Evolutionary conservation across 2,888 invertebrate species (phyloP), one percentile per base, ranked within the genome.

Genomic region (Drosophila pegasa): DNA sequence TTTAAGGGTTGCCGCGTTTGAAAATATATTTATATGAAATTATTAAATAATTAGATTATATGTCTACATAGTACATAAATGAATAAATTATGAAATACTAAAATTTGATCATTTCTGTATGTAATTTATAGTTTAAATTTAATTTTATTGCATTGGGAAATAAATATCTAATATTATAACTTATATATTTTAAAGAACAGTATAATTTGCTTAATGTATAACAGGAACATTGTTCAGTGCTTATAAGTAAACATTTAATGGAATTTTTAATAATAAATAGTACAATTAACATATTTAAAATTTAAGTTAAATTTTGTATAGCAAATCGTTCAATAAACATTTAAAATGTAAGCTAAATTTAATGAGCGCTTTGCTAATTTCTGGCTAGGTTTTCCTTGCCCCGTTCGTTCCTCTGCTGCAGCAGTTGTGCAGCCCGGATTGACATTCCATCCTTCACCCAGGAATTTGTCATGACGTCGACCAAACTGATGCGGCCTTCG

Each of bases 391-490:
- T 27, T 27, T 88, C 83, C 43, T 83, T 83, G 37, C 81, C 81
- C 1, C 68, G 70, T 18, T 70, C 58, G 9, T 10, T 48, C 5
- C 3, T 33, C 0, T n/a, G 29, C 16, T 79, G 63, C 18, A 72
- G 47, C 4, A 91, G 57, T 9, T 88, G 75, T 2, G 73, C 69
- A 43, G 89, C 89, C 16, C 91, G 81, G 62, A 88, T 89, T 52
- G 83, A 78, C 91, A 90, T 91, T 66, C 90, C 90, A 20, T 89
- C 86, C 69, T 92, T 92, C 0, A 92, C 88, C 92, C 93, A 92
- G 3, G 93, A 93, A 91, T 97, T 97, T 16, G 92, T 93, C 92
- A 95, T 94, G 0, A 97, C 96, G 54, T 94, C 93, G 2, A 93
- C 93, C 45, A 97, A 91, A 5, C 95, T 93, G 20, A 97, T 91